A percentile compares a stretch with the other conserved stretches of the same genome.
These are phyloP conservation scores for Peromyscus polionotus DNA, from an alignment of 2,113 vertebrate genomes.

Conservation along the genomic window DNA sequence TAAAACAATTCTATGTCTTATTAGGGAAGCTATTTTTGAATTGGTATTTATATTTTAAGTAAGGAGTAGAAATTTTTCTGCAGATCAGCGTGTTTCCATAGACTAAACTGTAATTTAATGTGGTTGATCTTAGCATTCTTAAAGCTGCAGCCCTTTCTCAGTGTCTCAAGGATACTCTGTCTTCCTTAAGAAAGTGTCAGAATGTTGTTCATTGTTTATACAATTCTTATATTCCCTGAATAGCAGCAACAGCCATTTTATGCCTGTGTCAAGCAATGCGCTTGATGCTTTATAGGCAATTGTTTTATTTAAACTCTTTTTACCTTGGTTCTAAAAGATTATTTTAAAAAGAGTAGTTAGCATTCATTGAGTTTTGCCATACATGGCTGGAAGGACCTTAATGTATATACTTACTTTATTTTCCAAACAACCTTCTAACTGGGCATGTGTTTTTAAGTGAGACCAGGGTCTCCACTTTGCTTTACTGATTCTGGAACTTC, in stretches of 20 bases:
- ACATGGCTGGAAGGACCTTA: background rate
- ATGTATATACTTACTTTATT: background rate
- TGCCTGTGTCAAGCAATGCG: background rate
- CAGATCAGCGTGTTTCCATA: conserved; percentile 40
- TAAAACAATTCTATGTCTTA: background rate
- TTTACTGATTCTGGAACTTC: background rate
- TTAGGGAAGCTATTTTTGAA: background rate
- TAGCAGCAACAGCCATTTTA: background rate
- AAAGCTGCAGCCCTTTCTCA: background rate
- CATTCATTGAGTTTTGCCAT: background rate
- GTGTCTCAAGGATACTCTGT: background rate
- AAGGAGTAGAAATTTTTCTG: conserved; percentile 37
- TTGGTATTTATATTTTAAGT: conserved; percentile 51
- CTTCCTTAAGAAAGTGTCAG: conserved; percentile 47
- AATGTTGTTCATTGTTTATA: background rate
- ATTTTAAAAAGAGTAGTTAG: conserved; percentile 42
- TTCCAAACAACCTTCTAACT: background rate
- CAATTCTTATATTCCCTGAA: background rate
- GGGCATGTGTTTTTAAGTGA: background rate
- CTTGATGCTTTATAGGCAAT: background rate
- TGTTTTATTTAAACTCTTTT: background rate
- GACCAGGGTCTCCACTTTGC: background rate
- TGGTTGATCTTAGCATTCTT: conserved; percentile 4
- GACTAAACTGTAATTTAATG: conserved; percentile 26
- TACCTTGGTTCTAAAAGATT: conserved; percentile 11